These are phyloP conservation scores for Trinectes maculatus DNA, from an alignment of 2,113 vertebrate genomes.

Conservation along the genomic window DNA sequence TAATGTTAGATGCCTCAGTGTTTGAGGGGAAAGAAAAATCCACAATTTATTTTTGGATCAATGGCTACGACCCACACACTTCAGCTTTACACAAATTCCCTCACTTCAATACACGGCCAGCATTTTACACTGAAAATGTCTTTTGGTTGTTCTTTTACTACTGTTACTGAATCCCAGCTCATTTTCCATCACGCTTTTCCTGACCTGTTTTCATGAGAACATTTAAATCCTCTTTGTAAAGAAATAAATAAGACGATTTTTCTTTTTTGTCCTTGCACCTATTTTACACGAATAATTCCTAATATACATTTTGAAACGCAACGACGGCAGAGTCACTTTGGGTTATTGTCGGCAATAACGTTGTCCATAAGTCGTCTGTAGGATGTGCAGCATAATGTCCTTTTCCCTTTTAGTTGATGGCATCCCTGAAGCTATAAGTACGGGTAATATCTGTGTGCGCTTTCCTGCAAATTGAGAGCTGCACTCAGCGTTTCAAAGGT, in stretches of 20 bases:
- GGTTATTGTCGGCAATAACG: no score
- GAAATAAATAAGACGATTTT: conserved; percentile 10
- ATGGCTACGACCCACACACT: background rate
- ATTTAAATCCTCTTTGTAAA: conserved; percentile 10
- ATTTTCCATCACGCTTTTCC: conserved; percentile 3
- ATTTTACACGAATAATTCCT: background rate
- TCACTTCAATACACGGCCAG: conserved; percentile 10
- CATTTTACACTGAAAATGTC: conserved; percentile 9
- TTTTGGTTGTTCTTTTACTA: conserved; percentile 18
- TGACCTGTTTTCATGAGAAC: conserved; percentile 19
- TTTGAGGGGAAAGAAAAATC: background rate
- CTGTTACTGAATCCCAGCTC: conserved; percentile 14
- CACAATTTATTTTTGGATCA: conserved; percentile 5
- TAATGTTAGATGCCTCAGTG: conserved; percentile 13
- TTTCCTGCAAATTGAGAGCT: background rate
- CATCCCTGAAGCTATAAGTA: background rate
- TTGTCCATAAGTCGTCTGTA: no score
- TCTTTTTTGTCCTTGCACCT: conserved; percentile 4
- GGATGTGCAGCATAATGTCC: background rate
- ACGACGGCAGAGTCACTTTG: no score
- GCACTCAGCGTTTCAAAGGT: background rate
- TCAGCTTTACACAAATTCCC: conserved; percentile 21
- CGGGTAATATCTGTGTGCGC: background rate
- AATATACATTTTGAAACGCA: no score
- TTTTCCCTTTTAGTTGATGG: background rate